Evolutionary conservation across 2,888 invertebrate species (phyloP).

Genomic region (Drosophila melanocephala): DNA sequence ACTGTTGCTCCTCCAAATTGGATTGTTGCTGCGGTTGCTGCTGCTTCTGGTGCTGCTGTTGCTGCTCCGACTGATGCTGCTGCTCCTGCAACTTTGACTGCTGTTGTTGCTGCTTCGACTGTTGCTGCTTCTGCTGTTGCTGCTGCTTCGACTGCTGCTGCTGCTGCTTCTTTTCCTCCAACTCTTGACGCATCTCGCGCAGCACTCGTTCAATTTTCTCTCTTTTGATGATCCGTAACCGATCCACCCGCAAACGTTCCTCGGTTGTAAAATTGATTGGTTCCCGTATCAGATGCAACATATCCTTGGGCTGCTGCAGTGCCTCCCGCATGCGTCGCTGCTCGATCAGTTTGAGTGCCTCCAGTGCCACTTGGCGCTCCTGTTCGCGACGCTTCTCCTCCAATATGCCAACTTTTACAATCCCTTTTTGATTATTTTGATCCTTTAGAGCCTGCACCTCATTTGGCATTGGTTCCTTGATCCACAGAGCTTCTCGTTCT

Average conservation of each 20-base stretch:
- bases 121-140: neutral
- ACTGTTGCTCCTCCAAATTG: neutral
- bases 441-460: neutral
- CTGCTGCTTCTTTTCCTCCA: constrained; percentile 10
- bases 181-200: constrained; percentile 55
- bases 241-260: constrained; percentile 56
- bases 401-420: too few relatives aligned
- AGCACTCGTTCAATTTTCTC: constrained; percentile 65
- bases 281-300: constrained; percentile 52
- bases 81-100: constrained; percentile 3
- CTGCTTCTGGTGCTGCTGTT: neutral
- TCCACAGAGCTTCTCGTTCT: neutral
- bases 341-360: constrained; percentile 63
- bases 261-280: constrained; percentile 48
- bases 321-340: constrained; percentile 62
- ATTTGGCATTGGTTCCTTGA: neutral
- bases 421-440: neutral
- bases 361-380: constrained; percentile 63
- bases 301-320: constrained; percentile 7
- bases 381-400: constrained; percentile 57
- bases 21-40: neutral
- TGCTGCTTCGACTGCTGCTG: neutral
- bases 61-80: neutral
- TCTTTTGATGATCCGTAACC: constrained; percentile 51
- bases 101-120: neutral